Base-by-base conservation (phyloP, 2,888 invertebrate genomes). In the Miltochrista miniata region DNA sequence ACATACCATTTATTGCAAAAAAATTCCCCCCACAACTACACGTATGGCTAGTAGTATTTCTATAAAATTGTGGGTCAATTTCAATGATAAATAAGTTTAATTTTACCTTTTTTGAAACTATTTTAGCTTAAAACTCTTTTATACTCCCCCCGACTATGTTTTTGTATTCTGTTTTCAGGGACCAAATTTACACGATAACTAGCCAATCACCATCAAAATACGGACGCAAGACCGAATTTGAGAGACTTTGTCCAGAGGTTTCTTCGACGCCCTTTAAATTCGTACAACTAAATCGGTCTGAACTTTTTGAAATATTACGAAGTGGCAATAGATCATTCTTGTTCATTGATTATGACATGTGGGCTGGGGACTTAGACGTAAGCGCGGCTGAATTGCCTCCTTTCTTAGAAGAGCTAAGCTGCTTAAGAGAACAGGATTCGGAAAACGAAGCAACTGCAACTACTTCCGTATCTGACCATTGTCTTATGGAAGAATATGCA, bases 301-400 rank as follows among this genome's bases (percentile, higher is more conserved):
- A 30, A 0, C 11, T 49, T 0, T 44, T 44, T 5, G 9, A 10
- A 39, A 35, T 39, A 39, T 11, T 56, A 9, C 9, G 31, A 3
- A 18, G 33, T 14, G 35, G 30, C 10, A 42, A 54, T 15, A 34
- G 14, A 31, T 64, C 64, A 9, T 54, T 64, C 33, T 34, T 64
- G n/a, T 64, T 67, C 18, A n/a, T 67, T 2, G 64, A 67, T 24
- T 67, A 49, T 11, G 64, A 63, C 37, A 55, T 67, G 10, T 63
- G 68, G 68, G 0, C 29, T 1, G 42, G 3, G 8, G 13, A 3
- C 0, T 8, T 18, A 2, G 8, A 10, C 8, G 51, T 64, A 1
- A 39, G 13, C 1, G 7, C 11, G 1, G 52, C 46, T 24, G 49
- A 49, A 11, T 37, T 56, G 8, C 54, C 56, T 0, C 55, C 45